Conservation (phyloP, 2,797 vertebrate genomes). For the Labroides dimidiatus region DNA sequence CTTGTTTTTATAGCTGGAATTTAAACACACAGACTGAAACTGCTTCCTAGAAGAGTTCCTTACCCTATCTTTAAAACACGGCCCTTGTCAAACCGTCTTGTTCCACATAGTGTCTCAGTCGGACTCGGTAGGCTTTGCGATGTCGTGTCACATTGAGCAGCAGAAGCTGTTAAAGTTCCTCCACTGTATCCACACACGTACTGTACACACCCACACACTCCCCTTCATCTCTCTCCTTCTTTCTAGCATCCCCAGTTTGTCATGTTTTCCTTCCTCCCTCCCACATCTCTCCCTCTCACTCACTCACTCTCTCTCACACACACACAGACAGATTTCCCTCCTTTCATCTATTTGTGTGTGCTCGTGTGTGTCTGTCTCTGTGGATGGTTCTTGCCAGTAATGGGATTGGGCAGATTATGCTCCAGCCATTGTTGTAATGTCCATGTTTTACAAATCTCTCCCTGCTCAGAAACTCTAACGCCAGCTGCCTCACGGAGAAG, state of each 20-base stretch:
- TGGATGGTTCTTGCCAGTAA: constrained; percentile 65
- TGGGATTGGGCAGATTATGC: constrained; percentile 78
- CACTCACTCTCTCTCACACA: constrained; percentile 10
- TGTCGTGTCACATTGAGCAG: constrained; percentile 2
- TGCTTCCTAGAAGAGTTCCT: too few relatives aligned
- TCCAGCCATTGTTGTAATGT: constrained; percentile 75
- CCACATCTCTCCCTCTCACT: constrained; percentile 20
- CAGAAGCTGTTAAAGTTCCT: constrained; percentile 8
- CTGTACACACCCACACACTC: not conserved
- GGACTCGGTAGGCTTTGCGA: not conserved
- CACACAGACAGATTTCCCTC: constrained; percentile 41
- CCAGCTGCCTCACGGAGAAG: constrained; percentile 51
- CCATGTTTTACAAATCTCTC: constrained; percentile 78
- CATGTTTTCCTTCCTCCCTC: constrained; percentile 20
- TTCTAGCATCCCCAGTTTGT: not conserved
- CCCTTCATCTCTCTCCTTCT: constrained; percentile 5
- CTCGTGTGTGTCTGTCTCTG: constrained; percentile 31
- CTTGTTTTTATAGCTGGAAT: too few relatives aligned
- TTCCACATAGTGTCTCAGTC: not conserved
- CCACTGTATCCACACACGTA: not conserved
- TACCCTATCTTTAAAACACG: not conserved
- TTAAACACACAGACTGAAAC: too few relatives aligned
- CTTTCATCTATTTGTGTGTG: constrained; percentile 40
- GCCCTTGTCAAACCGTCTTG: not conserved
- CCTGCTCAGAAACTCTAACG: constrained; percentile 53